A percentile compares a stretch with the other conserved stretches of the same genome.
These are phyloP conservation scores for Alligator mississippiensis DNA, from an alignment of 2,113 vertebrate genomes.

Conservation along the genomic window DNA sequence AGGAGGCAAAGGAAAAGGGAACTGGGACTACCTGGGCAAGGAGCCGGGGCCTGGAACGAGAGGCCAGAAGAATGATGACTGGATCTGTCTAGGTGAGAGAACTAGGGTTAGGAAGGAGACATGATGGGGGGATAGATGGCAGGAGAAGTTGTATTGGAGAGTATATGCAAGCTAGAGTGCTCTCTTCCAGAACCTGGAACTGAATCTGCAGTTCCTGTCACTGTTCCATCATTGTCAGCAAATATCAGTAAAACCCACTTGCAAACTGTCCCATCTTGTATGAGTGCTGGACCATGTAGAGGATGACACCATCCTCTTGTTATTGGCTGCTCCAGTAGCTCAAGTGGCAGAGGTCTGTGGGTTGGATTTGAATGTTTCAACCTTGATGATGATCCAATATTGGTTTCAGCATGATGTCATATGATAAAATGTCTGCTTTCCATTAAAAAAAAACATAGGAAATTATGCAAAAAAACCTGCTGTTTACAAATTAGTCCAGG, in stretches of 20 bases:
- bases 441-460: slow-evolving; percentile 8
- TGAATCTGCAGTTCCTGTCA: not conserved
- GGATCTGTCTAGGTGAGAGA: not conserved
- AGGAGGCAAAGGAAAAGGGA: not conserved
- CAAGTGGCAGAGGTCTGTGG: not conserved
- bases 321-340: not conserved
- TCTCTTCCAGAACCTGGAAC: not conserved
- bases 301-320: not conserved
- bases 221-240: not conserved
- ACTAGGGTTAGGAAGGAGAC: not conserved
- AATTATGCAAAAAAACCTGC: not conserved
- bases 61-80: not conserved
- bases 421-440: slow-evolving; percentile 13
- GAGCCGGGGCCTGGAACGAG: not conserved
- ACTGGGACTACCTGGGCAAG: not conserved
- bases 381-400: not conserved
- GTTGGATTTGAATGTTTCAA: not conserved
- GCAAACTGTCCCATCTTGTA: not conserved
- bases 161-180: not conserved
- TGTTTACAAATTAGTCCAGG: not conserved
- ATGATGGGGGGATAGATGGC: not conserved
- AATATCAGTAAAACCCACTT: not conserved
- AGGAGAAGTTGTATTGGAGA: not conserved
- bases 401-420: slow-evolving; percentile 48
- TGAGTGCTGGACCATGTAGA: not conserved